Percentiles rank a stretch among this genome's conserved stretches.
Evolutionary conservation across 2,797 vertebrate species (phyloP).

Genomic region (Falco rusticolus): DNA sequence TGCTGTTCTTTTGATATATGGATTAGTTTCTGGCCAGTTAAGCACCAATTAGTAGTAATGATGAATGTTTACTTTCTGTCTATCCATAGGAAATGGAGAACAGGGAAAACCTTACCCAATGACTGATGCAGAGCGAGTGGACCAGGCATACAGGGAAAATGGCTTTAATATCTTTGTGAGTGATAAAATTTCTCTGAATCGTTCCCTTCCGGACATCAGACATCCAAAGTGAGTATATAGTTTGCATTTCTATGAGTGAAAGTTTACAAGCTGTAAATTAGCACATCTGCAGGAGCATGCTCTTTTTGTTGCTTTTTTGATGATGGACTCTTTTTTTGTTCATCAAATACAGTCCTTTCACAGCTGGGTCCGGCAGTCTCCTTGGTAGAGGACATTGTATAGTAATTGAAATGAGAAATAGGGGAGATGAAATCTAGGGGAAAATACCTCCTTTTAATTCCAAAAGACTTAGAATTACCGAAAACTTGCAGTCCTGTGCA

Average conservation of each 20-base stretch:
- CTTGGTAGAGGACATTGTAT: neutral
- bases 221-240: slow-evolving; percentile 88
- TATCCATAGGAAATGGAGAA: slow-evolving; percentile 87
- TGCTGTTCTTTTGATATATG: neutral
- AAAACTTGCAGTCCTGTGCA: neutral
- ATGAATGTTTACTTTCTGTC: slow-evolving; percentile 42
- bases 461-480: neutral
- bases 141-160: slow-evolving; percentile 96
- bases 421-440: neutral
- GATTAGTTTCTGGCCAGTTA: slow-evolving; percentile 9
- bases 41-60: slow-evolving; percentile 28
- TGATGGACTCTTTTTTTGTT: neutral
- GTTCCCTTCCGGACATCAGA: slow-evolving; percentile 94
- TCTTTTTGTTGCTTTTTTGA: neutral
- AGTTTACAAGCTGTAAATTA: neutral
- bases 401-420: neutral
- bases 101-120: slow-evolving; percentile 91
- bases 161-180: slow-evolving; percentile 98
- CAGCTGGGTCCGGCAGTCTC: neutral
- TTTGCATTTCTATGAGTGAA: neutral
- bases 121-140: slow-evolving; percentile 87
- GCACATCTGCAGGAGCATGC: neutral
- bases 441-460: neutral
- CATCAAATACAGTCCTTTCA: neutral
- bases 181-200: slow-evolving; percentile 93